Evolutionary conservation across 1,140 invertebrate genomes (phyloP).

Genomic region (Copidosoma floridanum): DNA sequence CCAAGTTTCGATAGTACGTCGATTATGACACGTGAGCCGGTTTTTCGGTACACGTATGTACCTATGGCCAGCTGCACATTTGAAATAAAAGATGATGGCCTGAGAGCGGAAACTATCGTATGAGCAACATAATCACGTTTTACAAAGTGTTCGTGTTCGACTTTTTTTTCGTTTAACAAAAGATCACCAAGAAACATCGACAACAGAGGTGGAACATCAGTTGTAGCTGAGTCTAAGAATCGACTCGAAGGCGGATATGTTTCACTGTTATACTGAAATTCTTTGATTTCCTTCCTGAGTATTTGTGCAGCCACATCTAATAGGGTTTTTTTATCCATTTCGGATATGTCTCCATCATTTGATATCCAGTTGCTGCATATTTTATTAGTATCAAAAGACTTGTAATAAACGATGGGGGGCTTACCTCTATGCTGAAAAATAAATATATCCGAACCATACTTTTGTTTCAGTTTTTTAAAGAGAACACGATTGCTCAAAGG

Average conservation of each 20-base stretch:
- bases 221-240: conserved; percentile 16
- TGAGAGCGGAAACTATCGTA: conserved; percentile 42
- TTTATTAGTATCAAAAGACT: conserved; percentile 1
- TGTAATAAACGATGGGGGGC: conserved; percentile 11
- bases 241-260: conserved; percentile 12
- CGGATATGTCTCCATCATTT: background rate
- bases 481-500: conserved; percentile 1
- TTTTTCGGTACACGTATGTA: conserved; percentile 42
- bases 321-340: background rate
- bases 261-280: background rate
- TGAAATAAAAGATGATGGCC: conserved; percentile 42
- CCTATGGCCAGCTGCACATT: conserved; percentile 41
- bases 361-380: conserved; percentile 11
- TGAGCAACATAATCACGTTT: conserved; percentile 38
- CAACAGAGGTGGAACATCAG: conserved; percentile 15
- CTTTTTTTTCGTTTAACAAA: conserved; percentile 3
- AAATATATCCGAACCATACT: conserved; percentile 13
- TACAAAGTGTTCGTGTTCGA: conserved; percentile 31
- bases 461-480: conserved; percentile 1
- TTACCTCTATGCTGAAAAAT: conserved; percentile 4
- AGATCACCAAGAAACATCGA: conserved; percentile 2
- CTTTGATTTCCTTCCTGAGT: conserved; percentile 2
- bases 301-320: conserved; percentile 7
- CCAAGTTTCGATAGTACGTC: conserved; percentile 44
- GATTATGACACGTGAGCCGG: conserved; percentile 39